Evolutionary conservation across 92 coral and sea anemone species (phyloP).

Genomic region (Parazoanthus atlanticus): DNA sequence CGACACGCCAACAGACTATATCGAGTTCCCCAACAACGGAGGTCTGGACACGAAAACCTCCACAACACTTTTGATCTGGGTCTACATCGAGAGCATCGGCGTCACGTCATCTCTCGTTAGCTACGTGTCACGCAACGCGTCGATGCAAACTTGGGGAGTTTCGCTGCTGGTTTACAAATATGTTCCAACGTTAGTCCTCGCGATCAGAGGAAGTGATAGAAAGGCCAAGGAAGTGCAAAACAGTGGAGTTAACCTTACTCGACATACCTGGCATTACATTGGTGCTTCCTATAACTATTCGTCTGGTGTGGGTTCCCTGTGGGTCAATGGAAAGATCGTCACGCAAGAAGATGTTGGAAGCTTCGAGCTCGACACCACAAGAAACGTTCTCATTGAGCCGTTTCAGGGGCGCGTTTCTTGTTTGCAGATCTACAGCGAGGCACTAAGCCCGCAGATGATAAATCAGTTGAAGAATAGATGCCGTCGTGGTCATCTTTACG

Average conservation of each 20-base stretch:
- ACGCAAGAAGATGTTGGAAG: not conserved
- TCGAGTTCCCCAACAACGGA: constrained; percentile 50
- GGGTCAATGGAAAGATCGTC: constrained; percentile 33
- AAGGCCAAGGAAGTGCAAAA: not conserved
- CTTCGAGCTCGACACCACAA: not conserved
- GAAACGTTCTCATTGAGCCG: constrained; percentile 14
- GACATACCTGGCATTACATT: constrained; percentile 43
- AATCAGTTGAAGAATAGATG: constrained; percentile 22
- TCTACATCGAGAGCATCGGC: constrained; percentile 29
- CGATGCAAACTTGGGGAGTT: constrained; percentile 16
- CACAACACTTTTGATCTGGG: constrained; percentile 38
- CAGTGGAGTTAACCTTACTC: not conserved
- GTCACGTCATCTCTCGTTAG: constrained; percentile 25
- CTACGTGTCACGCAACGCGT: constrained; percentile 13
- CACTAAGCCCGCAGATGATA: constrained; percentile 23
- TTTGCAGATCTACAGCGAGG: constrained; percentile 43
- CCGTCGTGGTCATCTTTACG: not conserved
- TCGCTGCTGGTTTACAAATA: not conserved
- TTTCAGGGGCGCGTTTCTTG: constrained; percentile 48
- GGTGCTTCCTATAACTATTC: constrained; percentile 46
- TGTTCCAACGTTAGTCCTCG: not conserved
- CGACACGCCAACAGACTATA: constrained; percentile 6
- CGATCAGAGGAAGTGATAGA: not conserved
- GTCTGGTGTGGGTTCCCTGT: constrained; percentile 42
- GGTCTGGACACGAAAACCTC: constrained; percentile 40